These are phyloP conservation scores for Electrophaes corylata DNA, from an alignment of 2,888 invertebrate genomes.

Conservation along the genomic window DNA sequence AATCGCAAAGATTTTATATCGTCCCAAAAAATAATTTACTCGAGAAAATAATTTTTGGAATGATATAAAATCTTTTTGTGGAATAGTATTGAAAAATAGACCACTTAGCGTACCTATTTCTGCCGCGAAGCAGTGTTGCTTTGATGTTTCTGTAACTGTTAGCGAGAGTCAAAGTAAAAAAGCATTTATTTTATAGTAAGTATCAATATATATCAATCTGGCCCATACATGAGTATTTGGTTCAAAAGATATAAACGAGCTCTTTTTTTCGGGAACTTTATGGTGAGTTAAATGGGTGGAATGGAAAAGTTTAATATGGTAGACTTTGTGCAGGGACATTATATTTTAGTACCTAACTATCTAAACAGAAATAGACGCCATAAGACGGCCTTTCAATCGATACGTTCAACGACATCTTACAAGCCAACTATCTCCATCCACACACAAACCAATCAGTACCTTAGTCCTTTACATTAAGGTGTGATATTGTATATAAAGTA, in stretches of 20 bases:
- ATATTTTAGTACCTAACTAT: background rate
- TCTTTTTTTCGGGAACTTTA: background rate
- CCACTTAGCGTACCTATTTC: too few species aligned
- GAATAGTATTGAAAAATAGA: too few species aligned
- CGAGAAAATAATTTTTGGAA: too few species aligned
- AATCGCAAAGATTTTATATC: too few species aligned
- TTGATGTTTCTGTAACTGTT: too few species aligned
- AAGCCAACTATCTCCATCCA: slow-evolving; percentile 18
- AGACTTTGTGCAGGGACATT: background rate
- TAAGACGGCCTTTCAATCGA: slow-evolving; percentile 14
- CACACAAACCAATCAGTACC: slow-evolving; percentile 3
- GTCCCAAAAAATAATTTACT: too few species aligned
- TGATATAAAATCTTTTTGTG: too few species aligned
- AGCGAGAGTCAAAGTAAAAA: too few species aligned
- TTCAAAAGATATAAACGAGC: slow-evolving; percentile 15
- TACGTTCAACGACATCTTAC: slow-evolving; percentile 12
- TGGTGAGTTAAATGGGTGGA: background rate
- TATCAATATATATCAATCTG: too few species aligned
- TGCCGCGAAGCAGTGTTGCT: too few species aligned
- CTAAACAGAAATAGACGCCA: slow-evolving; percentile 3
- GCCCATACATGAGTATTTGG: background rate
- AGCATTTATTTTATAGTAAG: too few species aligned
- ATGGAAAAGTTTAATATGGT: background rate
- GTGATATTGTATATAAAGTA: slow-evolving; percentile 1
- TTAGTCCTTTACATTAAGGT: background rate